These are phyloP conservation scores for Bactericera cockerelli DNA, from an alignment of 1,140 invertebrate species.

Conservation along the genomic window DNA sequence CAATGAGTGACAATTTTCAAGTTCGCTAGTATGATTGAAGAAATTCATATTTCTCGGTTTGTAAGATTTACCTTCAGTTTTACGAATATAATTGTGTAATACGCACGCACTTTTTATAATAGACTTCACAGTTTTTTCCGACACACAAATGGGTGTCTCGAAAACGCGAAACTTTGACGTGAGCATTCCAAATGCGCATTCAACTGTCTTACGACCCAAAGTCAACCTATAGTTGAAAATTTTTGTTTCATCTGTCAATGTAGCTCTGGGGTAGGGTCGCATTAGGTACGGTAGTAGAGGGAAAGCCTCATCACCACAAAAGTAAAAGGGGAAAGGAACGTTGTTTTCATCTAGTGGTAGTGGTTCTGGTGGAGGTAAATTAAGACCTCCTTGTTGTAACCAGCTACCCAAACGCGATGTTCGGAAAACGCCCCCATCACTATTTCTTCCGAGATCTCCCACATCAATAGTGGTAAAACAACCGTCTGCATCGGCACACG, in stretches of 20 bases:
- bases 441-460: slow-evolving; percentile 23
- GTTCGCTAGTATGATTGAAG: too few species aligned
- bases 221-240: slow-evolving; percentile 16
- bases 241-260: slow-evolving; percentile 10
- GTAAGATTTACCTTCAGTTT: too few species aligned
- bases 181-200: slow-evolving; percentile 15
- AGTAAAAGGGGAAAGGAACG: slow-evolving; percentile 17
- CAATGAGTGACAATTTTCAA: too few species aligned
- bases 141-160: neutral
- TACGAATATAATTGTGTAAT: neutral
- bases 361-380: slow-evolving; percentile 8
- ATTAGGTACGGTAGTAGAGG: slow-evolving; percentile 17
- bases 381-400: neutral
- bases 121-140: neutral
- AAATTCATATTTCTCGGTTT: too few species aligned
- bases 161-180: slow-evolving; percentile 12
- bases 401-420: slow-evolving; percentile 10
- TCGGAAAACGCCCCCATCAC: slow-evolving; percentile 21
- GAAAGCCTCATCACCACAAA: slow-evolving; percentile 22
- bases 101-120: neutral
- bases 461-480: slow-evolving; percentile 25
- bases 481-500: slow-evolving; percentile 24
- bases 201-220: slow-evolving; percentile 12
- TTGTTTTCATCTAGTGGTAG: slow-evolving; percentile 12
- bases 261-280: slow-evolving; percentile 17